These are phyloP conservation scores for Glaucopsyche alexis DNA, from an alignment of 2,888 invertebrate genomes.

Conservation along the genomic window DNA sequence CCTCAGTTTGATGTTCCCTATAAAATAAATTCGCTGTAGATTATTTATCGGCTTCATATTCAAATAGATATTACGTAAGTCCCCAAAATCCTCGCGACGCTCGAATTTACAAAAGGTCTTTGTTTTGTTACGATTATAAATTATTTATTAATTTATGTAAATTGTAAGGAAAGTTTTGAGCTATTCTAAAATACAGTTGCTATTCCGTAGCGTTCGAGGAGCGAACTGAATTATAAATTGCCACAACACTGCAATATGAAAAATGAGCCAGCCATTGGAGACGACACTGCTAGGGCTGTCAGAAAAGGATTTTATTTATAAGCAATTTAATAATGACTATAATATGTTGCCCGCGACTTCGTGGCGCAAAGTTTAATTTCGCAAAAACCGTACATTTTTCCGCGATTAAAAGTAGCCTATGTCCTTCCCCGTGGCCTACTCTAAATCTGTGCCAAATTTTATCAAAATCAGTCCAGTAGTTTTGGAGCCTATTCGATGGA, in stretches of 20 bases:
- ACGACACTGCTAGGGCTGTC: constrained; percentile 13
- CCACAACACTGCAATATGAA: constrained; percentile 10
- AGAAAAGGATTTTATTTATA: not conserved
- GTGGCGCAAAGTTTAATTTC: too few species aligned
- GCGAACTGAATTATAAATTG: constrained; percentile 10
- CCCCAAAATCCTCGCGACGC: not conserved
- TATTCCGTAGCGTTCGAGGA: constrained; percentile 16
- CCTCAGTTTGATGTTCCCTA: too few species aligned
- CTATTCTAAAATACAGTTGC: constrained; percentile 8
- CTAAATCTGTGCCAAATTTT: too few species aligned
- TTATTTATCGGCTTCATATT: not conserved
- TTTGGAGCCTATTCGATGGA: too few species aligned
- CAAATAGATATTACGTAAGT: constrained; percentile 2
- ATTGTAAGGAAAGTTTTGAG: constrained; percentile 5
- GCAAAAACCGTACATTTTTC: too few species aligned
- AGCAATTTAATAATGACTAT: not conserved
- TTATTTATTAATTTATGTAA: constrained; percentile 26
- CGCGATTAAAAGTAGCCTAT: too few species aligned
- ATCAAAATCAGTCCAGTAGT: too few species aligned
- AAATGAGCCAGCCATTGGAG: constrained; percentile 1
- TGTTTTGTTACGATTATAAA: constrained; percentile 13
- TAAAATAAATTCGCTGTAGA: too few species aligned
- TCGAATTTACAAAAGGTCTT: not conserved
- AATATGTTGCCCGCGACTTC: too few species aligned
- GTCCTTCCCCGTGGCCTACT: too few species aligned